A percentile compares a stretch with the other conserved stretches of the same genome.
These are phyloP conservation scores for Galaxea fascicularis DNA, from an alignment of 92 coral and sea anemone genomes.

Conservation along the genomic window DNA sequence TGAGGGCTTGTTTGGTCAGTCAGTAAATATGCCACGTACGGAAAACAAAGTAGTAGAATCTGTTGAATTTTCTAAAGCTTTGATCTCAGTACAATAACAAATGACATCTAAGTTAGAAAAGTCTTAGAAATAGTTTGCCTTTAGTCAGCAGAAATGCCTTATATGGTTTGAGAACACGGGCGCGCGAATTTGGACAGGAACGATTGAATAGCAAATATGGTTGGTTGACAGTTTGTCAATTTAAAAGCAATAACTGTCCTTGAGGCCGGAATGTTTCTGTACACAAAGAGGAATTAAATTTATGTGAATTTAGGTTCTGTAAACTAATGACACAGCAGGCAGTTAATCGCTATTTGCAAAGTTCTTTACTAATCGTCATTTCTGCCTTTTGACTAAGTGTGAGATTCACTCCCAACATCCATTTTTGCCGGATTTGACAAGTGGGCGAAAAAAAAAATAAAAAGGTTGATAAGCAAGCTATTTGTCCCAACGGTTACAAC, in stretches of 20 bases:
- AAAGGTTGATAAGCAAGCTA: no score
- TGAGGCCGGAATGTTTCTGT: constrained; percentile 12
- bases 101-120: constrained; percentile 20
- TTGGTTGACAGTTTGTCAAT: constrained; percentile 33
- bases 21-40: constrained; percentile 27
- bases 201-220: background rate
- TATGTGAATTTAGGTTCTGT: constrained; percentile 5
- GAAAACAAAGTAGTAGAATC: constrained; percentile 13
- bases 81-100: constrained; percentile 5
- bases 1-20: constrained; percentile 26
- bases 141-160: background rate
- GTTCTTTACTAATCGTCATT: background rate
- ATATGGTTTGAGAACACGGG: background rate
- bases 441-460: background rate
- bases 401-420: background rate
- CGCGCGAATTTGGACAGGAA: background rate
- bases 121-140: background rate
- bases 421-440: background rate
- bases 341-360: constrained; percentile 15
- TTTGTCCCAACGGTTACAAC: no score
- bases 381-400: background rate
- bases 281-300: constrained; percentile 30
- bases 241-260: constrained; percentile 28
- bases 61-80: constrained; percentile 17
- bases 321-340: constrained; percentile 22